phyloP scores from a whole-genome alignment of 2,888 invertebrate genomes.

The Automeris io region DNA sequence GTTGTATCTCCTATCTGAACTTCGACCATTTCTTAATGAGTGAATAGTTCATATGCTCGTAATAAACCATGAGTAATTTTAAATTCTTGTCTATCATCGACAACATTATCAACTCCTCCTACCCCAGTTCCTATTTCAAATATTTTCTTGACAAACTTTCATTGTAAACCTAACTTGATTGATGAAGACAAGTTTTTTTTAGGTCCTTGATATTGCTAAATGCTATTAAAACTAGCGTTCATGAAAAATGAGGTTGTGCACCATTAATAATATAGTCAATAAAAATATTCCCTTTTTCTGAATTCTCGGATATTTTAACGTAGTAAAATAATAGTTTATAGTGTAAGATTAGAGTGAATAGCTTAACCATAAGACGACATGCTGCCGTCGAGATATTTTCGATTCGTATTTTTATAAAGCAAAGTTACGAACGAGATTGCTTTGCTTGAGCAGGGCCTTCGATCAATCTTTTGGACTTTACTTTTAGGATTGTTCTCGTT shows the following conservation, averaged over 20 bases:
- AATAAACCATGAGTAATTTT: too few relatives aligned
- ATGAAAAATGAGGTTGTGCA: constrained; percentile 77
- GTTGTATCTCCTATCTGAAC: neutral
- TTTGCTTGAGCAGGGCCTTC: constrained; percentile 73
- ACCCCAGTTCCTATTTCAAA: constrained; percentile 65
- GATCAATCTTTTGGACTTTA: constrained; percentile 28
- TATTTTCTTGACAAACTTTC: constrained; percentile 21
- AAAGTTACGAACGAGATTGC: constrained; percentile 73
- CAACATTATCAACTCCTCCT: constrained; percentile 33
- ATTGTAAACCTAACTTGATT: constrained; percentile 49
- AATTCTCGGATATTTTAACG: constrained; percentile 76
- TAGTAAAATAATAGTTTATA: constrained; percentile 58
- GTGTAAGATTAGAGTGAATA: constrained; percentile 68
- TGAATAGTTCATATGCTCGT: neutral
- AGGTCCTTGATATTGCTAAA: constrained; percentile 61
- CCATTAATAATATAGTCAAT: constrained; percentile 68
- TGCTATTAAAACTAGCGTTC: constrained; percentile 72
- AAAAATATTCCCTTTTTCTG: constrained; percentile 70
- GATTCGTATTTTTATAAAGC: constrained; percentile 77
- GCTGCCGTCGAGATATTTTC: constrained; percentile 74
- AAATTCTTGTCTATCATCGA: too few relatives aligned
- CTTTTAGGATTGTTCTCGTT: constrained; percentile 5
- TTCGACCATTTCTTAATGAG: neutral
- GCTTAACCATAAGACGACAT: constrained; percentile 69
- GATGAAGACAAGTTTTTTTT: constrained; percentile 49